phyloP scores from a whole-genome alignment of 2,797 vertebrate species.

The Euthynnus affinis region DNA sequence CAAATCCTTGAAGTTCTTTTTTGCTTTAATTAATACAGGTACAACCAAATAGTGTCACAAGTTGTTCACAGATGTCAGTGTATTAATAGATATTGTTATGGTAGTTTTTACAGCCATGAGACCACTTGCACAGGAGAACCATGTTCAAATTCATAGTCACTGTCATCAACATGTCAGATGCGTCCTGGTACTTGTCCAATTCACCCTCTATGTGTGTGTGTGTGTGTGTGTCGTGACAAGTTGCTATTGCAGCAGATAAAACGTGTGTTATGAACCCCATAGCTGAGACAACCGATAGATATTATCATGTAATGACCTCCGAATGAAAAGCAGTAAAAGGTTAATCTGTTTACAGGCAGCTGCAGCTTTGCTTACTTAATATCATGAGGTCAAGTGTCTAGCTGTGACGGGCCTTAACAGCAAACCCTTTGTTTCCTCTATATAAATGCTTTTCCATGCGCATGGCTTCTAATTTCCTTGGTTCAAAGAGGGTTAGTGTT shows the following conservation, averaged over 20 bases:
- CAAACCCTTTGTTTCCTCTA: slow-evolving; percentile 63
- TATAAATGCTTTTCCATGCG: slow-evolving; percentile 42
- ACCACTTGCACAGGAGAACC: neutral
- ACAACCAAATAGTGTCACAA: neutral
- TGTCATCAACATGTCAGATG: neutral
- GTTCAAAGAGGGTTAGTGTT: slow-evolving; percentile 62
- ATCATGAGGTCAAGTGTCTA: slow-evolving; percentile 73
- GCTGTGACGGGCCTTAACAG: slow-evolving; percentile 61
- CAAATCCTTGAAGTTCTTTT: no score
- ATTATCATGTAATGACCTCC: slow-evolving; percentile 40
- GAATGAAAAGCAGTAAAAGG: slow-evolving; percentile 46
- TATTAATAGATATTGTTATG: neutral
- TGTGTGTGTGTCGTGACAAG: neutral
- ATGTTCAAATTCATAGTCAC: neutral
- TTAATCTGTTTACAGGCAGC: slow-evolving; percentile 55
- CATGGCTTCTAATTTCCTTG: slow-evolving; percentile 66
- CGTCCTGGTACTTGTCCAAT: neutral
- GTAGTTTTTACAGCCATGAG: neutral
- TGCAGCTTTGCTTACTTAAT: slow-evolving; percentile 39
- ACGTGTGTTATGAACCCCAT: slow-evolving; percentile 33
- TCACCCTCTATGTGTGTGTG: neutral
- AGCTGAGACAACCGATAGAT: slow-evolving; percentile 26
- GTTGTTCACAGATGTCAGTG: neutral
- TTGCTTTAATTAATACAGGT: no score
- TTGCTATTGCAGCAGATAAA: slow-evolving; percentile 11